phyloP scores from a whole-genome alignment of 2,797 vertebrate species.

The Labeo calbasu region DNA sequence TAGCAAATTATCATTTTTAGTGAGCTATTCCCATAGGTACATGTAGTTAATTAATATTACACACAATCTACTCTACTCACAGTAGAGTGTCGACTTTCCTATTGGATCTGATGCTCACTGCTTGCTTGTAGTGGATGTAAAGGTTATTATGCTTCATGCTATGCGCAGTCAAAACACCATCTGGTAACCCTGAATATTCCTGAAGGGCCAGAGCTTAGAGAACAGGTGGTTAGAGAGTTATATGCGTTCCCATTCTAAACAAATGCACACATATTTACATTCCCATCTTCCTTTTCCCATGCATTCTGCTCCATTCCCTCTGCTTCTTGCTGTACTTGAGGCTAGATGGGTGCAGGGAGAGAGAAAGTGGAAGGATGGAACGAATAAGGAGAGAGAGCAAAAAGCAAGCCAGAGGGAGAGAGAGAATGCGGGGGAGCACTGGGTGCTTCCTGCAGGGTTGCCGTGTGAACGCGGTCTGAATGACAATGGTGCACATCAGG shows the following conservation, averaged over 20 bases:
- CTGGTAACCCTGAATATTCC: constrained; percentile 43
- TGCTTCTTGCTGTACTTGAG: constrained; percentile 31
- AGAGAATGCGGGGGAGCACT: constrained; percentile 43
- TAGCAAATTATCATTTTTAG: neutral
- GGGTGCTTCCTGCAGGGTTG: constrained; percentile 74
- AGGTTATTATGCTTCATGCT: constrained; percentile 47
- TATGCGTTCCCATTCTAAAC: neutral
- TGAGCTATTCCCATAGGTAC: neutral
- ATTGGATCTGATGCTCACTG: neutral
- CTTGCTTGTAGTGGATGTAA: constrained; percentile 32
- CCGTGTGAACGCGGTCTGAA: constrained; percentile 74
- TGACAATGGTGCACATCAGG: constrained; percentile 73
- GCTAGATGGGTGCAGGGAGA: constrained; percentile 8
- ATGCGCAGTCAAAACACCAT: constrained; percentile 47
- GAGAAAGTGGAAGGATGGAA: constrained; percentile 3
- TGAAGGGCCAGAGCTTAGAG: constrained; percentile 6
- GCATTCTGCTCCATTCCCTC: constrained; percentile 23
- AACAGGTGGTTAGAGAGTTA: constrained; percentile 20
- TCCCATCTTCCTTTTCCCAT: constrained; percentile 3
- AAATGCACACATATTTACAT: constrained; percentile 20
- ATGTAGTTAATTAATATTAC: constrained; percentile 7
- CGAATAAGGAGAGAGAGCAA: constrained; percentile 39
- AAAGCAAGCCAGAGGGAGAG: constrained; percentile 24
- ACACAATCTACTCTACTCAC: neutral
- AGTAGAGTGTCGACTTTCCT: neutral